These are phyloP conservation scores for Psittacula echo DNA, from an alignment of 2,797 vertebrate species.

Conservation along the genomic window DNA sequence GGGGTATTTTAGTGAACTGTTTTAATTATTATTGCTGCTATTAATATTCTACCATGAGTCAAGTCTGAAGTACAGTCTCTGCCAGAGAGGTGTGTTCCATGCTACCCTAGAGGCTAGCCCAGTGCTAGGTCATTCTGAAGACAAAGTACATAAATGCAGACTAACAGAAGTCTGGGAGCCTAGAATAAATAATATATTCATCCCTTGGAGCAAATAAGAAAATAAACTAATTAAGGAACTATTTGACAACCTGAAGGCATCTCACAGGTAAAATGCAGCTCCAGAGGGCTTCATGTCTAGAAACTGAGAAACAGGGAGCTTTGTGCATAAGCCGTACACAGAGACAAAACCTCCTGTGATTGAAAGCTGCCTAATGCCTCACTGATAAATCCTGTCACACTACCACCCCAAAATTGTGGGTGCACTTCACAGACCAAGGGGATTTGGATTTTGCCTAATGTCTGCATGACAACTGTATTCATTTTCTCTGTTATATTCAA, in stretches of 20 bases:
- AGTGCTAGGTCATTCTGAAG: neutral
- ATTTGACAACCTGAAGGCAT: constrained; percentile 30
- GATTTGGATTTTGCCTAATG: neutral
- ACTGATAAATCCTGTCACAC: neutral
- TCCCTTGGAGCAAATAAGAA: neutral
- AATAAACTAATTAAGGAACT: constrained; percentile 50
- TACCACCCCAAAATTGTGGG: neutral
- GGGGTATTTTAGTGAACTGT: neutral
- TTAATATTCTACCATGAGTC: constrained; percentile 24
- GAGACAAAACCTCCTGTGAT: neutral
- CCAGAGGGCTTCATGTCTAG: neutral
- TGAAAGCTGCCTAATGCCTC: neutral
- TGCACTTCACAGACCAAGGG: neutral
- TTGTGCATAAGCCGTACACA: neutral
- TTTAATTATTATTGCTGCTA: constrained; percentile 57
- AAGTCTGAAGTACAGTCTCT: neutral
- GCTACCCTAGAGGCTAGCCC: neutral
- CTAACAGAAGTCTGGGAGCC: neutral
- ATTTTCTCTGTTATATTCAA: neutral
- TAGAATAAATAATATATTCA: constrained; percentile 6
- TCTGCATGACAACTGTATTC: neutral
- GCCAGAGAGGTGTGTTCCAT: constrained; percentile 8
- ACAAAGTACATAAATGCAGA: constrained; percentile 47
- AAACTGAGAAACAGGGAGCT: neutral
- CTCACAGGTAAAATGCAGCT: neutral